Percentiles rank a stretch among this genome's conserved stretches.
These are phyloP conservation scores for Emmelina monodactyla DNA, from an alignment of 2,888 invertebrate genomes.

Conservation along the genomic window DNA sequence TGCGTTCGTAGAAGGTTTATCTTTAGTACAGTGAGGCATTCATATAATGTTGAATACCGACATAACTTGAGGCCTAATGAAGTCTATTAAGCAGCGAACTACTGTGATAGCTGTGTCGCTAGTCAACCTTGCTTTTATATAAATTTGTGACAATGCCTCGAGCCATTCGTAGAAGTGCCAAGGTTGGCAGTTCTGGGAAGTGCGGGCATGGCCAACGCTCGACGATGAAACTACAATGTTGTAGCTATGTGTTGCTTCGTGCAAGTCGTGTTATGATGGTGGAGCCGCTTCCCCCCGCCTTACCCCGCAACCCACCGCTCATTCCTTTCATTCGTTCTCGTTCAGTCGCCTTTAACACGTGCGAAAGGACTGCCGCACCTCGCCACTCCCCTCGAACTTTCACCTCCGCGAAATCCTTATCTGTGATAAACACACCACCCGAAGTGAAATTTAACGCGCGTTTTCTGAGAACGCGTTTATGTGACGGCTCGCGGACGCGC, in stretches of 20 bases:
- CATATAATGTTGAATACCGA: no score
- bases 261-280: no score
- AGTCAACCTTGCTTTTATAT: conserved; percentile 34
- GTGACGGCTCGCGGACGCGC: conserved; percentile 40
- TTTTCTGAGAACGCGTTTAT: conserved; percentile 51
- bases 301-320: conserved; percentile 16
- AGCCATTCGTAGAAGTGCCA: conserved; percentile 57
- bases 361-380: conserved; percentile 30
- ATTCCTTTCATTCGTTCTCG: conserved; percentile 17
- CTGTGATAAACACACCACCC: conserved; percentile 49
- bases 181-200: conserved; percentile 58
- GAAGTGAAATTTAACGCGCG: conserved; percentile 60
- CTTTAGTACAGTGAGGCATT: no score
- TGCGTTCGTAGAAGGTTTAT: no score
- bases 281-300: conserved; percentile 13
- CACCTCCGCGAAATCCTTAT: conserved; percentile 57
- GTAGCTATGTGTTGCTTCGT: no score
- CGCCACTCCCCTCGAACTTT: conserved; percentile 50
- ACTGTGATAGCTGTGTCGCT: no score
- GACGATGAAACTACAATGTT: conserved; percentile 20
- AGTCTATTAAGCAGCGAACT: no score
- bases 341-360: conserved; percentile 42
- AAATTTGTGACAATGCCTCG: conserved; percentile 62
- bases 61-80: no score
- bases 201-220: conserved; percentile 32